Percentiles rank a stretch among this genome's conserved stretches.
phyloP scores from a whole-genome alignment of 2,113 vertebrate species.

The Pomatorhinus ruficollis region DNA sequence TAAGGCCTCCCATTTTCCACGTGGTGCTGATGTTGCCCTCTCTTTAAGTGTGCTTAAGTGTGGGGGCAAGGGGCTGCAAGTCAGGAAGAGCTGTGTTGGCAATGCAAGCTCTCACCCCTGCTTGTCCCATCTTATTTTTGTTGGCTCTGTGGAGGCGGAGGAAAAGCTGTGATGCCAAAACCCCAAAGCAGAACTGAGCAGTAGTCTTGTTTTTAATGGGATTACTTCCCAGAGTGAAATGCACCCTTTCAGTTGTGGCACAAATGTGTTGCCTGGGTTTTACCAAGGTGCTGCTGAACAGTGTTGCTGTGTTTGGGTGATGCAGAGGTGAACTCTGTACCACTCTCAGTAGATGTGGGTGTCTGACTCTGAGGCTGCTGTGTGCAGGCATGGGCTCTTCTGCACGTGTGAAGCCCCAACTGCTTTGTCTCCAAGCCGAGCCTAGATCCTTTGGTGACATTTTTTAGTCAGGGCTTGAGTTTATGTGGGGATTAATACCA shows the following conservation, averaged over 20 bases:
- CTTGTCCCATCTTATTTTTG: not conserved
- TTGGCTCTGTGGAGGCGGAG: not conserved
- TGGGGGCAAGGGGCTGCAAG: not conserved
- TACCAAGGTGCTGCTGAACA: not conserved
- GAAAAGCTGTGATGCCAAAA: not conserved
- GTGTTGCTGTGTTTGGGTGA: not conserved
- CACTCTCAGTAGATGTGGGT: not conserved
- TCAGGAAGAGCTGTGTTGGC: not conserved
- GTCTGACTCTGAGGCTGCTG: not conserved
- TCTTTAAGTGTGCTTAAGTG: not conserved
- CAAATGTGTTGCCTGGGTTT: not conserved
- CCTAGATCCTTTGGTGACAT: not conserved
- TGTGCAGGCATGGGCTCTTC: not conserved
- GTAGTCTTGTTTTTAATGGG: too few relatives aligned
- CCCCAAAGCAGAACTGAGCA: not conserved
- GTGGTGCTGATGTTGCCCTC: not conserved
- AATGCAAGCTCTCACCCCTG: not conserved
- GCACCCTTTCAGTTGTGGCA: not conserved
- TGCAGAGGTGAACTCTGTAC: not conserved
- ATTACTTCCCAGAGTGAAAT: not conserved
- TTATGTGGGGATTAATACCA: not conserved
- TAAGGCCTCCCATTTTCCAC: not conserved
- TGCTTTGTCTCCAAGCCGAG: not conserved
- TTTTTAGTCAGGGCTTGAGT: not conserved
- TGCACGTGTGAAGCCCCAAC: not conserved